These are phyloP conservation scores for Meleagris gallopavo DNA, from an alignment of 2,113 vertebrate genomes.

Conservation along the genomic window DNA sequence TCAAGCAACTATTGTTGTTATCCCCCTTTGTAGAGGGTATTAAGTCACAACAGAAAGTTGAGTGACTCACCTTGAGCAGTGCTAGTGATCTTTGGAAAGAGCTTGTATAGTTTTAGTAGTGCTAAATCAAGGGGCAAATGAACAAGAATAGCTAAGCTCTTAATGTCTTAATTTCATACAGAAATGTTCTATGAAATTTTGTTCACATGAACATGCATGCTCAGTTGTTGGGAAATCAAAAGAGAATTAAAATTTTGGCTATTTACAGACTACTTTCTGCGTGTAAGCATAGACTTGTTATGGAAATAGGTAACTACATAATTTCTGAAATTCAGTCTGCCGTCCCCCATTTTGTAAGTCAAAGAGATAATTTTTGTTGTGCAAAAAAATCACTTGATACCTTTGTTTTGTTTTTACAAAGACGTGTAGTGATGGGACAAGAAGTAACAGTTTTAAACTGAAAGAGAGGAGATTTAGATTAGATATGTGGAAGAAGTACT, in stretches of 20 bases:
- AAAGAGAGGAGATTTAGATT: background rate
- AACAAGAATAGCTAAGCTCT: background rate
- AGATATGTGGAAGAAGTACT: background rate
- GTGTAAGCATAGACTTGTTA: background rate
- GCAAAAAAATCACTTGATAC: background rate
- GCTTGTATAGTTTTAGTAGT: background rate
- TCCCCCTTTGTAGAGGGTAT: background rate
- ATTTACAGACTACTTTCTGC: background rate
- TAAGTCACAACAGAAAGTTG: background rate
- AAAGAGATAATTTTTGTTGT: background rate
- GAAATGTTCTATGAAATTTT: background rate
- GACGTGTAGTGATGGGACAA: background rate
- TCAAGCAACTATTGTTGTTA: background rate
- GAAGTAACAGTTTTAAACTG: background rate
- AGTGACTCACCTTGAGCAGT: background rate
- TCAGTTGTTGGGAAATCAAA: background rate
- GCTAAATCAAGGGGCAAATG: background rate
- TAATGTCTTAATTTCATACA: background rate
- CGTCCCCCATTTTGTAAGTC: background rate
- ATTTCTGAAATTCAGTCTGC: background rate
- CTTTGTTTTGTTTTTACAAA: background rate
- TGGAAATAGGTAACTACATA: rapidly evolving
- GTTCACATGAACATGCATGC: background rate
- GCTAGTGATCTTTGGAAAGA: background rate
- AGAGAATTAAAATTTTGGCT: background rate